These are phyloP conservation scores for Oryzias celebensis DNA, from an alignment of 2,113 vertebrate species.

Conservation along the genomic window DNA sequence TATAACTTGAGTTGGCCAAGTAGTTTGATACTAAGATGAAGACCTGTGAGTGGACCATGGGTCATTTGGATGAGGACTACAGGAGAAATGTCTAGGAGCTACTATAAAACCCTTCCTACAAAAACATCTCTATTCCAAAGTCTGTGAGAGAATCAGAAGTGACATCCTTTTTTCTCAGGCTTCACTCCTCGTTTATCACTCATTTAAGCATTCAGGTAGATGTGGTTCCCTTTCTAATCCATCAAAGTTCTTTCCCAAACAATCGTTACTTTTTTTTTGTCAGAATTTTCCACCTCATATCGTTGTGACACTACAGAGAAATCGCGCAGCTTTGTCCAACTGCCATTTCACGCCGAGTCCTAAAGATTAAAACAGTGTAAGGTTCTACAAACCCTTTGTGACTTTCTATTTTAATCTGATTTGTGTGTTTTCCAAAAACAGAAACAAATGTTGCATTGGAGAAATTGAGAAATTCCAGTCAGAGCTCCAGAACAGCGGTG, in stretches of 20 bases:
- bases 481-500: slow-evolving; percentile 1
- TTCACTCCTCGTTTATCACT: slow-evolving; percentile 4
- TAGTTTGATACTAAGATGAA: no score
- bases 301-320: no score
- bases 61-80: neutral
- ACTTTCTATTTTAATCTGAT: neutral
- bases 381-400: neutral
- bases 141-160: slow-evolving; percentile 12
- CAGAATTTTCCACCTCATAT: neutral
- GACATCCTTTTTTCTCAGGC: neutral
- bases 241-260: neutral
- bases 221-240: slow-evolving; percentile 4
- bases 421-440: no score
- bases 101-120: neutral
- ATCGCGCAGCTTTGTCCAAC: no score
- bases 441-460: no score
- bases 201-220: neutral
- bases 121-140: slow-evolving; percentile 3
- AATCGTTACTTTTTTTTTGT: neutral
- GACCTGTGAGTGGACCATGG: neutral
- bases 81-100: neutral
- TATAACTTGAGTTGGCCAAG: no score
- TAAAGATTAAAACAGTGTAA: neutral
- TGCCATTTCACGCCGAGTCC: no score
- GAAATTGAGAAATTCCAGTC: neutral